Evolutionary conservation across 2,888 invertebrate species (phyloP), one percentile per base, ranked within the genome.

Genomic region (Mellilla xanthometata): DNA sequence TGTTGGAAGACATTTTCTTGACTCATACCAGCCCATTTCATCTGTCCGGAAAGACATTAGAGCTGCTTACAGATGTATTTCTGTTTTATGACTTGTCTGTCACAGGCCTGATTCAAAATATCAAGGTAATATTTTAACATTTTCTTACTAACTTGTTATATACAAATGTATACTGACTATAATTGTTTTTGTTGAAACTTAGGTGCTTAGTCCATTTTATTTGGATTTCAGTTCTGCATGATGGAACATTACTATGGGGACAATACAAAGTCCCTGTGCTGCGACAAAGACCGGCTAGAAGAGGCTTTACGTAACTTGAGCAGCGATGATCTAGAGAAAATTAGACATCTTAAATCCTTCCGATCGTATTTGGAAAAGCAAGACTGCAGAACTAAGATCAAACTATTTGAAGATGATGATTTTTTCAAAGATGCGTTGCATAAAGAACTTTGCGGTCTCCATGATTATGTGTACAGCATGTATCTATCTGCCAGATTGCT

Each of bases 61-160:
- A 95, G 72, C 90, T 97, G 54, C 90, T 98, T 22, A 93, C 94
- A 1, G 97, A 98, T 80, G 94, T 95, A 13, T 98, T 98, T 76
- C 86, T 97, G 23, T 97, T 94, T 70, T 96, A 97, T 70, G 97
- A 98, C 85, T 96, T 98, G 69, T 97, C 97, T 24, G 94, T 97
- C 8, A 92, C 94, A 48, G 95, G 95, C 54, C 96, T 97, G 58
- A 92, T 96, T 49, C 94, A 94, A 72, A 94, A 95, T 64, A 93
- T 95, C 46, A 96, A 97, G 93, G 96, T 96, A 88, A 2, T n/a
- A n/a, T n/a, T n/a, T n/a, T n/a, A n/a, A n/a, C n/a, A n/a, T n/a
- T n/a, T n/a, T n/a, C n/a, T n/a, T n/a, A n/a, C n/a, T n/a, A n/a
- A n/a, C n/a, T n/a, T n/a, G n/a, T n/a, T n/a, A n/a, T n/a, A n/a